phyloP scores from a whole-genome alignment of 2,888 invertebrate genomes.

The Villa cingulata region DNA sequence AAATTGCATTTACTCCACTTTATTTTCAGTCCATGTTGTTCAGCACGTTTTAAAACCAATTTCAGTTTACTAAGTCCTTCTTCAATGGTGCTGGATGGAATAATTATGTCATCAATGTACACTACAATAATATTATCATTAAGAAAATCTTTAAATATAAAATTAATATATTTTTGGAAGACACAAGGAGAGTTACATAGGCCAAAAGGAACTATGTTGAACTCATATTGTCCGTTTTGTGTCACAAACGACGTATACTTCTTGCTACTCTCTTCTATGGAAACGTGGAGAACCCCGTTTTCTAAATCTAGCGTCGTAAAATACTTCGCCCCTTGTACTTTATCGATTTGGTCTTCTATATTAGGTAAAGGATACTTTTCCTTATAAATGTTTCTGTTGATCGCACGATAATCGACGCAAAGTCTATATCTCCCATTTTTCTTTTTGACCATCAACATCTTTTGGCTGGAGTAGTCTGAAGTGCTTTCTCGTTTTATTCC shows the following conservation, averaged over 20 bases:
- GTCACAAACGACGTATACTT: conserved; percentile 20
- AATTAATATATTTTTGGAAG: no score
- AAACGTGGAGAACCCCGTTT: conserved; percentile 27
- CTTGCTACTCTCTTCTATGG: conserved; percentile 17
- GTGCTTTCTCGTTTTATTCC: conserved; percentile 4
- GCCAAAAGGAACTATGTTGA: no score
- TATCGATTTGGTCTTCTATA: no score
- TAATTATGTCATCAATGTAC: no score
- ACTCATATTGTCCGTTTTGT: no score
- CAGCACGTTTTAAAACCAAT: conserved; percentile 7
- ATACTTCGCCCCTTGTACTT: conserved; percentile 16
- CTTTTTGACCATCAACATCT: conserved; percentile 17
- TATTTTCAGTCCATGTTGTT: conserved; percentile 5
- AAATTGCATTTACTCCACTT: conserved; percentile 13
- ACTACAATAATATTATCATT: no score
- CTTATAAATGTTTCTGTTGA: conserved; percentile 14
- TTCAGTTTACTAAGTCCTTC: conserved; percentile 4
- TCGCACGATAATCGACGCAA: conserved; percentile 15
- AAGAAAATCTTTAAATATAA: no score
- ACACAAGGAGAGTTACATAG: no score
- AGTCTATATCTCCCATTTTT: conserved; percentile 16
- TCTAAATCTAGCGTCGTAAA: conserved; percentile 22
- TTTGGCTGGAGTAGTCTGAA: conserved; percentile 18
- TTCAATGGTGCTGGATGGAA: conserved; percentile 6
- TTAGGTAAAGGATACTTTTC: conserved; percentile 17